A percentile compares a stretch with the other conserved stretches of the same genome.
Conservation (phyloP, 1,140 invertebrate genomes). For the Drosophila nebulosa region DNA sequence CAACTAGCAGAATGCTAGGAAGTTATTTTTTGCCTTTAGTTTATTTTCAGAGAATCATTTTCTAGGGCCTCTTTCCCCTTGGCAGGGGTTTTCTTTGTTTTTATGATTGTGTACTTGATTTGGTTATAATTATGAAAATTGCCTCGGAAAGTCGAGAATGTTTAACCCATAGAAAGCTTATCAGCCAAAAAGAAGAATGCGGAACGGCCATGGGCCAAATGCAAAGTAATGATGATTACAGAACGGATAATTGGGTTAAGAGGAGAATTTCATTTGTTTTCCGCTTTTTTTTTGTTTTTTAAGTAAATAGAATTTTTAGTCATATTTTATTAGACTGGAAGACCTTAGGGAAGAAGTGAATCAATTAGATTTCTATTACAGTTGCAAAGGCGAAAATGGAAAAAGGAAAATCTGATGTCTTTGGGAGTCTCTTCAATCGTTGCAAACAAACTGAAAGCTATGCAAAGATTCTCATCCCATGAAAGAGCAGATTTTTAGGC, state of each 20-base stretch:
- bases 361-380: no score
- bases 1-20: neutral
- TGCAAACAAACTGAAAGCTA: no score
- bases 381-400: no score
- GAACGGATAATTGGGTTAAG: neutral
- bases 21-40: conserved; percentile 34
- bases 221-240: conserved; percentile 22
- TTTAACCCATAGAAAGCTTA: neutral
- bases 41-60: conserved; percentile 18
- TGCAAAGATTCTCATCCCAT: no score
- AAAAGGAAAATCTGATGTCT: no score
- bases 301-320: no score
- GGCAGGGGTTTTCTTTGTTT: no score
- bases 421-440: no score
- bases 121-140: conserved; percentile 55
- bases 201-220: neutral
- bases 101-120: conserved; percentile 60
- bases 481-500: no score
- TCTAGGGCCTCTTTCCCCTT: neutral
- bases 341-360: no score
- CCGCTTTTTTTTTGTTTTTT: no score
- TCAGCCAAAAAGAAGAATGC: neutral
- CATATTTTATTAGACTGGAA: no score
- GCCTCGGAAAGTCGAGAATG: conserved; percentile 1
- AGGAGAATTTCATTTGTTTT: neutral